Evolutionary conservation across 2,797 vertebrate genomes (phyloP), one percentile per base, ranked within the genome.

Genomic region (Sciurus vulgaris): DNA sequence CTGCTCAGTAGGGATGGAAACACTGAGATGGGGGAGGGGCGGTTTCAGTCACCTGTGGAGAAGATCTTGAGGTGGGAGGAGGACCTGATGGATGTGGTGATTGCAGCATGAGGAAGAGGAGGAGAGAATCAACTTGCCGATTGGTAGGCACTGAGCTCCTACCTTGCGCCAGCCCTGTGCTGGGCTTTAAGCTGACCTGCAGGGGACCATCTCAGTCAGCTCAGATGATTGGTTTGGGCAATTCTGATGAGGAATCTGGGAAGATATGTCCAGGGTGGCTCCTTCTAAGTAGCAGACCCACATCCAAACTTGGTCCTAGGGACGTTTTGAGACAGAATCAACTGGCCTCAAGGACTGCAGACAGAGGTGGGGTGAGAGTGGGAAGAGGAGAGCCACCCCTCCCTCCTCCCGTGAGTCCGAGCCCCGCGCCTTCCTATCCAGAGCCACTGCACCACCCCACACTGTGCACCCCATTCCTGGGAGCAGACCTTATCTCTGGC

Each of bases 121-220:
- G 44, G 4, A 63, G 44, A 41, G 18, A 3, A 56, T 69, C 1
- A 13, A 3, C 1, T 5, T 38, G 20, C 14, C 3, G 18, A 22
- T 28, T 33, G 38, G 63, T 26, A 61, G 86, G 49, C 10, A 17
- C 51, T 15, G 69, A 84, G 33, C 28, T 20, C 30, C 59, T 67
- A 0, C 44, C 24, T 0, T 72, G 28, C 33, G 35, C 56, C 10
- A 2, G 15, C 9, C 3, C n/a, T 10, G 20, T 30, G n/a, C 51
- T 22, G 12, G 49, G 30, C 2, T 74, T 77, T 20, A 30, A 12
- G 26, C 5, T 0, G 5, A 51, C 28, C 4, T 56, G 44, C 67
- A 14, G 20, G 3, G 1, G 30, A 89, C 41, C 28, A 22, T 20
- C 28, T 41, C 56, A 72, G 51, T 69, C 22, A 22, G 54, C 59